A percentile compares a stretch with the other conserved stretches of the same genome.
Evolutionary conservation across 2,113 vertebrate species (phyloP).

Genomic region (Dromas ardeola): DNA sequence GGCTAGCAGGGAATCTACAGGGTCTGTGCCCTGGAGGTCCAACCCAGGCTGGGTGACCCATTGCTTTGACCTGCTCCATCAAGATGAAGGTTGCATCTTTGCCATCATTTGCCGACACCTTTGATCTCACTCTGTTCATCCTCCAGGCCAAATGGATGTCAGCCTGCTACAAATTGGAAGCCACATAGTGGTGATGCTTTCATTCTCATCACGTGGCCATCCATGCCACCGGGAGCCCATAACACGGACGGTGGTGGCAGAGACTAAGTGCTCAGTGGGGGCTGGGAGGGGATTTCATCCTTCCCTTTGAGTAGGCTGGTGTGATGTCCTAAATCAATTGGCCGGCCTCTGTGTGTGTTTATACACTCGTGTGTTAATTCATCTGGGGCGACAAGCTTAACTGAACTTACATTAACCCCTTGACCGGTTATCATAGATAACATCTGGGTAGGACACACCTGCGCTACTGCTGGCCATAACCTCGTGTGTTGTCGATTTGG

Average conservation of each 20-base stretch:
- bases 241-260: neutral
- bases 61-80: neutral
- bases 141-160: neutral
- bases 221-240: rapidly evolving
- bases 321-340: neutral
- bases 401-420: neutral
- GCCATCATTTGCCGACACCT: neutral
- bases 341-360: neutral
- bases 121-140: neutral
- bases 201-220: rapidly evolving
- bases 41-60: neutral
- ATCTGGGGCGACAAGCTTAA: neutral
- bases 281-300: neutral
- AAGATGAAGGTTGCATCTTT: neutral
- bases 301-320: neutral
- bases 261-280: neutral
- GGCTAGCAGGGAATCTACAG: neutral
- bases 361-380: rapidly evolving
- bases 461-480: neutral
- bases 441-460: neutral
- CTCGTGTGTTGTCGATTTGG: rapidly evolving
- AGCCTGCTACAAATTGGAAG: neutral
- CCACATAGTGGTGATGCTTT: neutral
- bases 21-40: neutral
- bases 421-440: neutral